Evolutionary conservation across 2,113 vertebrate genomes (phyloP), one percentile per base, ranked within the genome.

Genomic region (Notarius quadriscutis): DNA sequence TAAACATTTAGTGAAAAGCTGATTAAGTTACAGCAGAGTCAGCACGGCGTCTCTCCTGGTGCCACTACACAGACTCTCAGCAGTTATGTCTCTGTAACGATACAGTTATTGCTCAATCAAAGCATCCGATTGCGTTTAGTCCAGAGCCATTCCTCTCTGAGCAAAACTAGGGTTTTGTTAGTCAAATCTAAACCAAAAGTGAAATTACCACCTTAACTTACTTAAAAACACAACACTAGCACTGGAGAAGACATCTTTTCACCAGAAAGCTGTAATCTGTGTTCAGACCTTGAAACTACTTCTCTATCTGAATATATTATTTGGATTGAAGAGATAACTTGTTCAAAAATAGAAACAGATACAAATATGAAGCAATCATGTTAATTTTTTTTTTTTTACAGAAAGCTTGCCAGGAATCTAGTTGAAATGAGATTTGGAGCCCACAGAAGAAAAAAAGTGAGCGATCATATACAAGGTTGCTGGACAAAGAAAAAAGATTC

Each of bases 21-120:
- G 63, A 67, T 63, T 74, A 2, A 48, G 62, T 84, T 78, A 80
- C 81, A 86, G 74, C 58, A 69, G 71, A 22, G 81, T 79, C 60
- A 69, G 25, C 17, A 25, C 55, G 65, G 41, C 20, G 48, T 74
- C 22, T 63, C 41, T 63, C 10, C 71, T 60, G 60, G 17, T 79
- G 30, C 4, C 53, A 51, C 50, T 0, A 87, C 57, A 87, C 81
- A 65, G 34, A 65, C 51, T 65, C 83, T 81, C 58, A 81, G 20
- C 27, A 60, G 55, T 84, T 87, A 27, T 74, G n/a, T 60, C 63
- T 85, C 41, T 81, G 30, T 71, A 58, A 25, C 27, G 1, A 80
- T 63, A 50, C 60, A 75, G 27, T 72, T 27, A 81, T 12, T 48
- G 22, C 27, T 57, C 20, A 18, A 12, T 82, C 71, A 71, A 78